phyloP scores from a whole-genome alignment of 2,113 vertebrate genomes.

The Zosterops pallidus region DNA sequence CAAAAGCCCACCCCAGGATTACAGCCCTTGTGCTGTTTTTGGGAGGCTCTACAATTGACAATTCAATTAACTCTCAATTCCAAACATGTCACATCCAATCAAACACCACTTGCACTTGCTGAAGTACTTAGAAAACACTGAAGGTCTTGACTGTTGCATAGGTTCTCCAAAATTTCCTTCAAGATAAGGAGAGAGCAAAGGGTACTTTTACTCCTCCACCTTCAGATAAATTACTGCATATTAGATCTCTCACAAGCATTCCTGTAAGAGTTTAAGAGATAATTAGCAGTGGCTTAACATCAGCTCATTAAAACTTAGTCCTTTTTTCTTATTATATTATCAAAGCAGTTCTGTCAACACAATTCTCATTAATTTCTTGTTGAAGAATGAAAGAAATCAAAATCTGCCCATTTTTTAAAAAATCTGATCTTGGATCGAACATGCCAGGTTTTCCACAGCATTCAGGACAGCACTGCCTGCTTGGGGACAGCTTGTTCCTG shows the following conservation, averaged over 20 bases:
- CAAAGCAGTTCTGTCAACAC: constrained; percentile 23
- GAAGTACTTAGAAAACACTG: not conserved
- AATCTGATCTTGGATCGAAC: not conserved
- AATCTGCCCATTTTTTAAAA: not conserved
- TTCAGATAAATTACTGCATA: not conserved
- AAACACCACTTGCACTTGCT: not conserved
- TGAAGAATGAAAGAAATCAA: not conserved
- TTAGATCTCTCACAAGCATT: not conserved
- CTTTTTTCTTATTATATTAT: not conserved
- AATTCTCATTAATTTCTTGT: not conserved
- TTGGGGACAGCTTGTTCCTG: not conserved
- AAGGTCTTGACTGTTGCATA: not conserved
- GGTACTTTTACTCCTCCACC: not conserved
- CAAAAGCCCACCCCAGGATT: not conserved
- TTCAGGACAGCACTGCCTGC: not conserved
- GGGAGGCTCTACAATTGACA: not conserved
- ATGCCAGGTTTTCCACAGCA: not conserved
- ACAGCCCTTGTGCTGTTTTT: not conserved
- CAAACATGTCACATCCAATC: constrained; percentile 37
- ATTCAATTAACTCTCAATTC: constrained; percentile 45
- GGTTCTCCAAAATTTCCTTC: not conserved
- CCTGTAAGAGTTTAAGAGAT: not conserved
- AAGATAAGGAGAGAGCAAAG: not conserved
- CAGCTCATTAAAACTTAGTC: constrained; percentile 32
- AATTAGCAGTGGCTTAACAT: constrained; percentile 29